These are phyloP conservation scores for Rhopalosiphum nymphaeae DNA, from an alignment of 2,888 invertebrate genomes.

Conservation along the genomic window DNA sequence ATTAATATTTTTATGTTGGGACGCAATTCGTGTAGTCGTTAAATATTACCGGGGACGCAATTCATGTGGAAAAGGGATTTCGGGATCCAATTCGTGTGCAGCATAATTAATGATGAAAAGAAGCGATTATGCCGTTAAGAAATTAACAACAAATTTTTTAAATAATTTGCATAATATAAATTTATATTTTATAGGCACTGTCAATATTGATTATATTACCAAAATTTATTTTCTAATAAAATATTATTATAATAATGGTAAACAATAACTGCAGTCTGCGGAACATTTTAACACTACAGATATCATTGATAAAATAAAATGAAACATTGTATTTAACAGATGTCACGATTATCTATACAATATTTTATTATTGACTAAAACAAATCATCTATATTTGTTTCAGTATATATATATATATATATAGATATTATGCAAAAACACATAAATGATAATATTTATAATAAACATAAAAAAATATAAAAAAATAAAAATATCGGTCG, in stretches of 20 bases:
- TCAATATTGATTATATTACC: not conserved
- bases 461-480: slow-evolving; percentile 10
- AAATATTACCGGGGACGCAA: too few relatives aligned
- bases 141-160: not conserved
- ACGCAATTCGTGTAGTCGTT: too few relatives aligned
- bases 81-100: too few relatives aligned
- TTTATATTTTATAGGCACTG: not conserved
- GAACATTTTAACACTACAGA: not conserved
- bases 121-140: not conserved
- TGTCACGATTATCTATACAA: not conserved
- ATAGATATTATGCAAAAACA: not conserved
- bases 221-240: not conserved
- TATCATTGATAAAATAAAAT: not conserved
- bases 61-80: too few relatives aligned
- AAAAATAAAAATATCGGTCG: not conserved
- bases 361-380: not conserved
- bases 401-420: not conserved
- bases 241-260: not conserved
- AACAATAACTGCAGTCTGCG: not conserved
- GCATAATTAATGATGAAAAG: not conserved
- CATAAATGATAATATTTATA: slow-evolving; percentile 7
- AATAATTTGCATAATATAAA: not conserved
- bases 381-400: not conserved
- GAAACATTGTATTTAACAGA: not conserved
- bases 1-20: too few relatives aligned